A percentile compares a stretch with the other conserved stretches of the same genome.
These are phyloP conservation scores for Porites lobata DNA, from an alignment of 92 coral and sea anemone species.

Conservation along the genomic window DNA sequence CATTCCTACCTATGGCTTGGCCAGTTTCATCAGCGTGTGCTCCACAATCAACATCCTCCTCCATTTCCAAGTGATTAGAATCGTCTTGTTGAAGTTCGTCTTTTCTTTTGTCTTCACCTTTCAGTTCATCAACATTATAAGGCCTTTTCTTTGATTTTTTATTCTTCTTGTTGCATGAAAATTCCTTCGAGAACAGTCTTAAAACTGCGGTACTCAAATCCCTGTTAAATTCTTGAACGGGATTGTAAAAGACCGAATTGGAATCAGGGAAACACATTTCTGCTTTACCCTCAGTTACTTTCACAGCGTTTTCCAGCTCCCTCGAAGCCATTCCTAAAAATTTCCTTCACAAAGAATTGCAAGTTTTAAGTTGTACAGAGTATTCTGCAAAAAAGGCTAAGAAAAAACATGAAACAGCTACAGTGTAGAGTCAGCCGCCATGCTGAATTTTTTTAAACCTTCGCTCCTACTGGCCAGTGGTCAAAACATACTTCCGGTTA, in stretches of 20 bases:
- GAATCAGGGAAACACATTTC: conserved; percentile 87
- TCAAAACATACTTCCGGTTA: no score
- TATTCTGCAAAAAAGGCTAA: not conserved
- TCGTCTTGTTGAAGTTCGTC: not conserved
- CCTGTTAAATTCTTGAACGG: conserved; percentile 98
- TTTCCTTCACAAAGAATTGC: not conserved
- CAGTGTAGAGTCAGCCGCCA: not conserved
- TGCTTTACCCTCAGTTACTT: conserved; percentile 93
- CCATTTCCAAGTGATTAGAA: not conserved
- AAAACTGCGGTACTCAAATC: conserved; percentile 93
- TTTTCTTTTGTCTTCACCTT: not conserved
- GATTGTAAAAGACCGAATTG: conserved; percentile 94
- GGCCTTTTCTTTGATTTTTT: not conserved
- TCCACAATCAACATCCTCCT: not conserved
- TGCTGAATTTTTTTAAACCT: not conserved
- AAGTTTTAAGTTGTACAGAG: not conserved
- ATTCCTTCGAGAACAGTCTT: conserved; percentile 68
- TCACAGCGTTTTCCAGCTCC: conserved; percentile 27
- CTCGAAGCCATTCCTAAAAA: conserved; percentile 17
- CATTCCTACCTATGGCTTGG: not conserved
- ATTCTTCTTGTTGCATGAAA: not conserved
- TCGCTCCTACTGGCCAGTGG: not conserved
- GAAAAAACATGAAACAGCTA: no score
- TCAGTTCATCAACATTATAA: not conserved
- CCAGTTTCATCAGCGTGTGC: not conserved